Evolutionary conservation across 2,888 invertebrate genomes (phyloP).

Genomic region (Nemotelus pantherinus): DNA sequence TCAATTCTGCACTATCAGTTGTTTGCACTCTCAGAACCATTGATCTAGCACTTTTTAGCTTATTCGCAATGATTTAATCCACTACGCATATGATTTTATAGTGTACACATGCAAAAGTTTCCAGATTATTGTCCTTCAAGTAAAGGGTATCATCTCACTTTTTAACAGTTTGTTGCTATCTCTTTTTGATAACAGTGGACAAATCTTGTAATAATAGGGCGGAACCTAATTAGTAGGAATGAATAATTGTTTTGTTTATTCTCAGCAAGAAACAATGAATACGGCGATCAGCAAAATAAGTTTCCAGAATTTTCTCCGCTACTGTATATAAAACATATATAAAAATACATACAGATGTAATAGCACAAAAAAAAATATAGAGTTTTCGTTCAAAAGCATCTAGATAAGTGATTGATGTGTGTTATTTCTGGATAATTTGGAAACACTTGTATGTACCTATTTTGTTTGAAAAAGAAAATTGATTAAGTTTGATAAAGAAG

Average conservation of each 20-base stretch:
- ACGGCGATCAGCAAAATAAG: conserved; percentile 11
- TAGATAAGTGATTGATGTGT: too few relatives aligned
- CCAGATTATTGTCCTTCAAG: background rate
- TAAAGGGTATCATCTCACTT: conserved; percentile 1
- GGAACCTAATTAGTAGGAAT: conserved; percentile 6
- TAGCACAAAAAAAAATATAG: too few relatives aligned
- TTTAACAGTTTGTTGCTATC: too few relatives aligned
- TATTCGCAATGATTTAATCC: conserved; percentile 12
- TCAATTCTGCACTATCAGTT: conserved; percentile 8
- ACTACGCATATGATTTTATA: conserved; percentile 6
- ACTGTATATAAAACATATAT: too few relatives aligned
- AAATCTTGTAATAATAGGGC: background rate
- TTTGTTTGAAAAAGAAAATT: too few relatives aligned
- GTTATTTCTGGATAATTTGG: too few relatives aligned
- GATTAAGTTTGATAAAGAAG: too few relatives aligned
- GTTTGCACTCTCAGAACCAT: background rate
- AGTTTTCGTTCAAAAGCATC: too few relatives aligned
- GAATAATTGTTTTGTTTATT: conserved; percentile 6
- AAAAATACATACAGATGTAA: too few relatives aligned
- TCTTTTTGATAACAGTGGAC: background rate
- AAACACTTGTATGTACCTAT: too few relatives aligned
- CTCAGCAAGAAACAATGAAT: background rate
- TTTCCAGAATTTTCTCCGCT: conserved; percentile 11
- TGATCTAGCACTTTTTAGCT: conserved; percentile 8
- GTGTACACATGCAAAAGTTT: conserved; percentile 10